A percentile compares a stretch with the other conserved stretches of the same genome.
Conservation (phyloP, 2,888 invertebrate species). For the Megamerina dolium region DNA sequence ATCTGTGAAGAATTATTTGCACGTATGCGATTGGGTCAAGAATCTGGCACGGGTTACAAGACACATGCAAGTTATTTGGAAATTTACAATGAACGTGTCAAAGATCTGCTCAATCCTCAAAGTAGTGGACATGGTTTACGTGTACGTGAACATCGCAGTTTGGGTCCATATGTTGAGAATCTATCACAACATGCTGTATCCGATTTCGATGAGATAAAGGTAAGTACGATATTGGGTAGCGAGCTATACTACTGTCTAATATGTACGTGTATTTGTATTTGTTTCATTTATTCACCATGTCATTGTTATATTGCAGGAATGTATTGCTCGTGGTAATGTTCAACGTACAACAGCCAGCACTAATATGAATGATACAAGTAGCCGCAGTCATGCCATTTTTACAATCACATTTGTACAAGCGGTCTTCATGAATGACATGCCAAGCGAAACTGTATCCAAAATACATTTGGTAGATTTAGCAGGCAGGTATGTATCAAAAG, state of each 20-base stretch:
- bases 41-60: conserved; percentile 74
- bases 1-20: conserved; percentile 80
- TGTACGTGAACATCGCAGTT: conserved; percentile 73
- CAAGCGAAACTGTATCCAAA: conserved; percentile 84
- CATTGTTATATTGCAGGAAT: conserved; percentile 54
- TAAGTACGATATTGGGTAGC: conserved; percentile 37
- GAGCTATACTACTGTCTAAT: background rate
- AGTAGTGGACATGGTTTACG: conserved; percentile 63
- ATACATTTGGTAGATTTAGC: conserved; percentile 85
- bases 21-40: conserved; percentile 73
- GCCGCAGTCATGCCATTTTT: conserved; percentile 86
- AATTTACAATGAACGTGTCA: conserved; percentile 79
- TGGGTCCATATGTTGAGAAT: conserved; percentile 82
- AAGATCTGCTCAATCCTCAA: conserved; percentile 59
- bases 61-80: conserved; percentile 83
- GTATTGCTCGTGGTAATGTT: conserved; percentile 73
- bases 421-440: conserved; percentile 78
- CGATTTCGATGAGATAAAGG: conserved; percentile 81
- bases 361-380: conserved; percentile 89
- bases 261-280: background rate
- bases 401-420: conserved; percentile 87
- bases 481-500: conserved; percentile 61
- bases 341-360: conserved; percentile 83
- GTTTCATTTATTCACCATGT: background rate
- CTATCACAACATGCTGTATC: conserved; percentile 79